These are phyloP conservation scores for Ctenicera cuprea DNA, from an alignment of 2,888 invertebrate genomes.

Conservation along the genomic window DNA sequence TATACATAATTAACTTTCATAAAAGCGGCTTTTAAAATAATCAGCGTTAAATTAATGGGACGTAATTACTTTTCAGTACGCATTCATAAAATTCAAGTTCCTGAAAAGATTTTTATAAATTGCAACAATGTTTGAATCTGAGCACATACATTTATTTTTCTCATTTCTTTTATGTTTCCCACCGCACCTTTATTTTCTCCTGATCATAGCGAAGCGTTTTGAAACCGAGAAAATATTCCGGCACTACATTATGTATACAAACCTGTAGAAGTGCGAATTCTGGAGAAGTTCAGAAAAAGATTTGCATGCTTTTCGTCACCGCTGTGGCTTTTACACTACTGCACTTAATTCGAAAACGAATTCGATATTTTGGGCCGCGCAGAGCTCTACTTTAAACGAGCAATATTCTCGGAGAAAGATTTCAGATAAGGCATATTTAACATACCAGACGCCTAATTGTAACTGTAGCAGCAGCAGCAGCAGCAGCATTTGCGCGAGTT, in stretches of 20 bases:
- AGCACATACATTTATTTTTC: too few species aligned
- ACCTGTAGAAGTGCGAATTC: conserved; percentile 30
- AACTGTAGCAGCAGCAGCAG: background rate
- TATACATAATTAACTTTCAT: too few species aligned
- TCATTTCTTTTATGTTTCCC: background rate
- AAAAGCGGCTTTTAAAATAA: too few species aligned
- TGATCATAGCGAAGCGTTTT: conserved; percentile 6
- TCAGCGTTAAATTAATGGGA: too few species aligned
- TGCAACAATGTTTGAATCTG: too few species aligned
- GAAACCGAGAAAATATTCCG: background rate
- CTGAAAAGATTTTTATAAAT: too few species aligned
- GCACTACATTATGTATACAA: conserved; percentile 39
- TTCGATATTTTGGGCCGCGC: conserved; percentile 11
- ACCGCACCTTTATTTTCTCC: background rate
- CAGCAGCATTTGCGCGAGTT: background rate
- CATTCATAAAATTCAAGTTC: too few species aligned
- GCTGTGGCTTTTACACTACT: conserved; percentile 7
- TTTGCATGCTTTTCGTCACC: conserved; percentile 38
- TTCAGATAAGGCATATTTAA: conserved; percentile 17
- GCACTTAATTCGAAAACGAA: conserved; percentile 16
- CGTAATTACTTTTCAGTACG: too few species aligned
- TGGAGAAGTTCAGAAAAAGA: conserved; percentile 37
- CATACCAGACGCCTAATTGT: conserved; percentile 28
- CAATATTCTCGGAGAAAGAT: background rate
- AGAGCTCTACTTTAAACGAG: background rate